These are phyloP conservation scores for Drosophila trichaetosa DNA, from an alignment of 2,888 invertebrate genomes.

Conservation along the genomic window DNA sequence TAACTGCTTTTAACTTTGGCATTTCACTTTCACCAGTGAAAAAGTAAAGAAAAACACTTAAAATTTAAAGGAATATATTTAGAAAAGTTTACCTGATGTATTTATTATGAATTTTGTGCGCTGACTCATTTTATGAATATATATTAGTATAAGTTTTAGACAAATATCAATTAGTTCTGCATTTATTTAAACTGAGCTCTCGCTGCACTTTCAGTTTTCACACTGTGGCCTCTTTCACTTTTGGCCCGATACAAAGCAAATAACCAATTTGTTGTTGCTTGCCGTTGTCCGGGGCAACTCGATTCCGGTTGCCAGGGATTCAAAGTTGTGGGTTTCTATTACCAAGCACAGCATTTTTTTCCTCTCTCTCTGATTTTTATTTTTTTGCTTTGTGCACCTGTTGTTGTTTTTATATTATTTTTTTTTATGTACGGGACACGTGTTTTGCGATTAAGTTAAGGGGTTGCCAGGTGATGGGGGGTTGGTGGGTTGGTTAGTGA, in stretches of 20 bases:
- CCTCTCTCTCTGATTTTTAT: neutral
- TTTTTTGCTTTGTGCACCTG: constrained; percentile 64
- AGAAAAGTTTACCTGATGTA: constrained; percentile 82
- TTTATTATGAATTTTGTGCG: constrained; percentile 84
- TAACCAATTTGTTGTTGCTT: constrained; percentile 59
- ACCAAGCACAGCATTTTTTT: constrained; percentile 22
- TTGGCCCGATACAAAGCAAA: constrained; percentile 30
- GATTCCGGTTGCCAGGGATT: constrained; percentile 45
- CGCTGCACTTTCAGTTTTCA: constrained; percentile 69
- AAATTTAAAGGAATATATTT: neutral
- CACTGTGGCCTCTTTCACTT: constrained; percentile 61
- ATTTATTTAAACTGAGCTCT: constrained; percentile 12
- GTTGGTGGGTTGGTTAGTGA: neutral
- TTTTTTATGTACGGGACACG: constrained; percentile 31
- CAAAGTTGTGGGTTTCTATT: constrained; percentile 45
- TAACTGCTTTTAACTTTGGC: neutral
- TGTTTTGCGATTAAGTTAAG: constrained; percentile 23
- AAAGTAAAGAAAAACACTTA: neutral
- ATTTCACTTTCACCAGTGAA: neutral
- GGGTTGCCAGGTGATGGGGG: neutral
- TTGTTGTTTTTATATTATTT: constrained; percentile 48
- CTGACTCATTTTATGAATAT: constrained; percentile 56
- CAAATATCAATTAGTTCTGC: neutral
- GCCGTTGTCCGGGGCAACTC: constrained; percentile 54
- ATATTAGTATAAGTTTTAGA: neutral